Conservation (phyloP, 2,797 vertebrate species). For the Meda fulgida region DNA sequence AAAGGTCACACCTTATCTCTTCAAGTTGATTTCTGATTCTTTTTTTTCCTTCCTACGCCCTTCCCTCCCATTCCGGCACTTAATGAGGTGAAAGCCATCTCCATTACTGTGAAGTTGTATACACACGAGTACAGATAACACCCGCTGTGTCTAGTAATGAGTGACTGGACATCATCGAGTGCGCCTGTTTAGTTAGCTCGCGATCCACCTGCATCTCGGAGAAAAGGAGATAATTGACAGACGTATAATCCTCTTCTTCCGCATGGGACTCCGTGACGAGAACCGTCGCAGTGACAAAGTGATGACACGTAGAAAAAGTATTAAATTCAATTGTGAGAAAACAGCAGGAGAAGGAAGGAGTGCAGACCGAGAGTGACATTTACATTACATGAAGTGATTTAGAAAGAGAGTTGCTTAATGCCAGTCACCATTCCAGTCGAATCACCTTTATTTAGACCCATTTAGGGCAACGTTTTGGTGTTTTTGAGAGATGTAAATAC, state of each 20-base stretch:
- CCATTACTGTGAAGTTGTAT: constrained; percentile 25
- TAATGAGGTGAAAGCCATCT: constrained; percentile 32
- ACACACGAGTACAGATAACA: constrained; percentile 30
- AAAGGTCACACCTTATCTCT: constrained; percentile 52
- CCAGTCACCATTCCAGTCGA: background rate
- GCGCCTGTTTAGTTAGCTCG: constrained; percentile 34
- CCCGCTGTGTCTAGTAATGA: constrained; percentile 50
- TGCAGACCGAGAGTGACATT: constrained; percentile 34
- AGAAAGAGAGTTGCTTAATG: constrained; percentile 13
- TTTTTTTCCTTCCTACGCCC: background rate
- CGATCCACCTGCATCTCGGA: constrained; percentile 36
- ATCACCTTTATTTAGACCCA: background rate
- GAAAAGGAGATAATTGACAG: constrained; percentile 61
- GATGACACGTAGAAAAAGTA: constrained; percentile 72
- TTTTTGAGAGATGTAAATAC: background rate
- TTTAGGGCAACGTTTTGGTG: background rate
- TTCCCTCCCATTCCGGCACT: constrained; percentile 12
- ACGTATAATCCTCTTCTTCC: constrained; percentile 61
- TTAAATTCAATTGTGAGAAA: constrained; percentile 74
- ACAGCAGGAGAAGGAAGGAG: constrained; percentile 27
- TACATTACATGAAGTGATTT: constrained; percentile 35
- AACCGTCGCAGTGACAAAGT: constrained; percentile 75
- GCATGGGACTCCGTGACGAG: constrained; percentile 68
- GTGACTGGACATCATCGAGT: constrained; percentile 47
- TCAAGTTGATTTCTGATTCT: background rate